Base-by-base conservation (phyloP, 2,888 invertebrate genomes). In the Hydraecia micacea region DNA sequence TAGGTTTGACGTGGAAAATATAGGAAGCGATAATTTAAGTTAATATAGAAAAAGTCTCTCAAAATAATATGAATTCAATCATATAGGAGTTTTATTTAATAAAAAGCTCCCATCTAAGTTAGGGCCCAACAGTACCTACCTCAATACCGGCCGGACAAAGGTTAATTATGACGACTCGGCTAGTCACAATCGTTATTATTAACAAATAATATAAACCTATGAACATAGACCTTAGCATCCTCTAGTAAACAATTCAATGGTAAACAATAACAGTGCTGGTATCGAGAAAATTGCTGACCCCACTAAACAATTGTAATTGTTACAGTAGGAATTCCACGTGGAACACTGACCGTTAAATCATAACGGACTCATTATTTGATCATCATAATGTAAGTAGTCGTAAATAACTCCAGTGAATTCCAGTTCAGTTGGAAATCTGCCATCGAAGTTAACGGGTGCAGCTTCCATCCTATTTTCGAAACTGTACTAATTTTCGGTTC, bases 401-500 rank as follows among this genome's bases (percentile, higher is more conserved):
- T 46, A 73, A 79, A 81, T 87, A 87, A 62, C 66, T 82, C 67
- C 67, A 71, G 65, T 60, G 63, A 72, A 87, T 82, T 87, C 80
- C 81, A 86, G 79, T 75, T 46, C 77, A 83, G 70, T 83, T 89
- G 87, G 88, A 86, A 69, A 75, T 63, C 58, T 88, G 83, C 85
- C 90, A 86, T 80, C 66, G 11, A 36, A 72, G n/a, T 81, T 80
- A 63, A 83, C 75, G 68, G 28, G 72, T 69, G 55, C 42, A 75
- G 73, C 72, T 80, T 78, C 77, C 63, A 79, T 76, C 75, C 82
- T 84, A 81, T 81, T 89, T 87, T 73, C 74, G 74, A 79, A 86
- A 84, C 71, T 72, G 74, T 67, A 60, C 15, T 65, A 58, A 66
- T 81, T 76, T 78, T 71, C 67, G 55, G 66, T 76, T 62, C 58